These are phyloP conservation scores for Eupithecia dodoneata DNA, from an alignment of 2,888 invertebrate genomes.

Conservation along the genomic window DNA sequence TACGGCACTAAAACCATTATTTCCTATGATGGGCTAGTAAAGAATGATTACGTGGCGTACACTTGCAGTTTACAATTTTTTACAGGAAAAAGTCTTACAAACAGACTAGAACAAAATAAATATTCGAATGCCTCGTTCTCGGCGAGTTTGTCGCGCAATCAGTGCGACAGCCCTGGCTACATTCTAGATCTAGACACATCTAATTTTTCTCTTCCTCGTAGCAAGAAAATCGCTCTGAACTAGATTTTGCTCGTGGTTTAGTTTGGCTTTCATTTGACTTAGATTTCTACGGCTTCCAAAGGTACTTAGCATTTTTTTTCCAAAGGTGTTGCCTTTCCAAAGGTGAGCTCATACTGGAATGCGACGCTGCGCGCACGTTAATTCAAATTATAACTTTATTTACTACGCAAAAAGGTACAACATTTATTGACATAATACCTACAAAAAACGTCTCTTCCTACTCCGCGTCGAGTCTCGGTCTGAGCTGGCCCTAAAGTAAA, in stretches of 20 bases:
- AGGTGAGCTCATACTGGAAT: too few species aligned
- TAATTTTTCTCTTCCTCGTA: conserved; percentile 42
- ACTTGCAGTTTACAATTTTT: background rate
- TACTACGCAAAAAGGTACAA: too few species aligned
- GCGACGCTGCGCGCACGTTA: too few species aligned
- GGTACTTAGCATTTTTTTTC: too few species aligned
- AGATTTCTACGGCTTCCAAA: background rate
- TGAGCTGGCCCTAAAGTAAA: background rate
- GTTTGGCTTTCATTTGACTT: background rate
- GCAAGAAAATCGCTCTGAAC: conserved; percentile 21
- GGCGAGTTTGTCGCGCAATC: conserved; percentile 67
- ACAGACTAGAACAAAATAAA: conserved; percentile 63
- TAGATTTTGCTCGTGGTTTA: background rate
- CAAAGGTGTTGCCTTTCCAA: too few species aligned
- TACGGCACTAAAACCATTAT: background rate
- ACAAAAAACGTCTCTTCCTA: too few species aligned
- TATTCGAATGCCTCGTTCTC: conserved; percentile 54
- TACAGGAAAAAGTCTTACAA: conserved; percentile 48
- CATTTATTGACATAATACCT: too few species aligned
- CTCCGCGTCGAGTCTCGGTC: background rate
- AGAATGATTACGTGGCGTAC: background rate
- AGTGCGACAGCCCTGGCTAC: conserved; percentile 58
- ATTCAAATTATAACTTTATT: too few species aligned
- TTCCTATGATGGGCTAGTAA: background rate
- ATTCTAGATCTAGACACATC: conserved; percentile 43